Evolutionary conservation across 2,888 invertebrate species (phyloP).

Genomic region (Calameuta pallipes): DNA sequence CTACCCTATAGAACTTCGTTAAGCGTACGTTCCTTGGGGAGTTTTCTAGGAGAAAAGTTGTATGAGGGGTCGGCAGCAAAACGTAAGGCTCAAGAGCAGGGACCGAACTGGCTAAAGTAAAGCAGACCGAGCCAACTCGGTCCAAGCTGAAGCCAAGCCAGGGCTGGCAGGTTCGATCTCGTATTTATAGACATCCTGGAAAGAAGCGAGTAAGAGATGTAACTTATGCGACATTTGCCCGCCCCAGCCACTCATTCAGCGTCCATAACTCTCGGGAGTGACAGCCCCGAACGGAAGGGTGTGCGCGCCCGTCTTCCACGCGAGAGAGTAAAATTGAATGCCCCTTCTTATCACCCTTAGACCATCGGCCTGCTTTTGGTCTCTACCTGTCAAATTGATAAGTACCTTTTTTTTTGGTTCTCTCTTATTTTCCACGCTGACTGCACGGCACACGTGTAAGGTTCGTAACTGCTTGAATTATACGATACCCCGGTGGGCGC

Average conservation of each 20-base stretch:
- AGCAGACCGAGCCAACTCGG: background rate
- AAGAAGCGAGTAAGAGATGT: conserved; percentile 56
- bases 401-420: conserved; percentile 33
- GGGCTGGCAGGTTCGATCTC: conserved; percentile 30
- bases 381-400: conserved; percentile 60
- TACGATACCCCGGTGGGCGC: background rate
- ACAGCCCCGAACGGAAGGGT: conserved; percentile 64
- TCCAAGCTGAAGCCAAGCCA: conserved; percentile 2
- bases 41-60: background rate
- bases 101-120: background rate
- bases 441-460: background rate
- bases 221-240: conserved; percentile 65
- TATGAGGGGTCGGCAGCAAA: background rate
- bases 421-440: background rate
- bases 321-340: conserved; percentile 56
- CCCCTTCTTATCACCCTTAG: conserved; percentile 40
- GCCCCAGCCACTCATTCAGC: conserved; percentile 64
- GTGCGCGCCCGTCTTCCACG: conserved; percentile 44
- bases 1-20: background rate
- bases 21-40: background rate
- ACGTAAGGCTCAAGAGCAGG: background rate
- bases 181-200: conserved; percentile 62
- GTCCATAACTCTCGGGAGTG: conserved; percentile 63
- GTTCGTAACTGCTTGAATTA: background rate
- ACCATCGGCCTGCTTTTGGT: background rate